A percentile compares a stretch with the other conserved stretches of the same genome.
These are phyloP conservation scores for Heliconius hewitsoni DNA, from an alignment of 1,140 invertebrate species.

Conservation along the genomic window DNA sequence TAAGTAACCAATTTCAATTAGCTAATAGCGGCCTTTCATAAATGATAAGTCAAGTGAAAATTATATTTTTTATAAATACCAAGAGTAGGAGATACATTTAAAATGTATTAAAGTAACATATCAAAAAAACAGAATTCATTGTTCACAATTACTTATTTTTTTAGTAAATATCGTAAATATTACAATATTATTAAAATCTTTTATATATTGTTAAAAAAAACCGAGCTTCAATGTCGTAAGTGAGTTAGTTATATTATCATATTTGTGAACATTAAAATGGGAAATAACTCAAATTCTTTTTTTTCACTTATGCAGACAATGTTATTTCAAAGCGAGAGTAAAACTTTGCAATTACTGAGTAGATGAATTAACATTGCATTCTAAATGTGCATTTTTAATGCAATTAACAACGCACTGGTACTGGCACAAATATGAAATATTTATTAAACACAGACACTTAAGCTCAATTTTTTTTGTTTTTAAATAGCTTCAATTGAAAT, in stretches of 20 bases:
- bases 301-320: conserved; percentile 19
- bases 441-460: not conserved
- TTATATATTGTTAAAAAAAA: too few relatives aligned
- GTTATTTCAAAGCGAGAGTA: conserved; percentile 18
- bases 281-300: conserved; percentile 14
- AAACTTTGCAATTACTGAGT: conserved; percentile 19
- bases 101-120: not conserved
- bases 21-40: not conserved
- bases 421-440: not conserved
- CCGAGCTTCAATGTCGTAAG: not conserved
- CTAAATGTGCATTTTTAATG: conserved; percentile 19
- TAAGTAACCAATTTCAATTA: not conserved
- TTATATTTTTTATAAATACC: not conserved
- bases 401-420: conserved; percentile 13
- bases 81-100: not conserved
- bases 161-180: too few relatives aligned
- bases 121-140: not conserved
- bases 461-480: not conserved
- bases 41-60: not conserved
- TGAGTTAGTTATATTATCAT: not conserved
- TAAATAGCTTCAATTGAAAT: not conserved
- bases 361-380: conserved; percentile 30
- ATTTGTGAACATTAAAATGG: conserved; percentile 9
- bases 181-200: too few relatives aligned
- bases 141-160: too few relatives aligned